Evolutionary conservation across 2,113 vertebrate species (phyloP).

Genomic region (Ammodytes dubius): DNA sequence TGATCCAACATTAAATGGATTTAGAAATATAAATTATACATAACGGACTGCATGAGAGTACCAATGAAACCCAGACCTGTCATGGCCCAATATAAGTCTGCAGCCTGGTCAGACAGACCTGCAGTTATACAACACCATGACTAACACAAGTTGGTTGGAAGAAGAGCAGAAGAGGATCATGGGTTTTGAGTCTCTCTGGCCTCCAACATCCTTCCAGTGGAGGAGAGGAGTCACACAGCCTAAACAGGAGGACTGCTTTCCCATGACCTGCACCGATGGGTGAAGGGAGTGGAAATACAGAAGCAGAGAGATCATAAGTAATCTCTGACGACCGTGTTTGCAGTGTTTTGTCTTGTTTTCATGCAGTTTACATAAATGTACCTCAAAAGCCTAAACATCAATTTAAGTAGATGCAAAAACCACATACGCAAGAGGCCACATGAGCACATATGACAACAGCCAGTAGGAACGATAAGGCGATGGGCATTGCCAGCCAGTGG

Average conservation of each 20-base stretch:
- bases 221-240: not conserved
- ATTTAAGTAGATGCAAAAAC: not conserved
- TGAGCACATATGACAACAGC: not conserved
- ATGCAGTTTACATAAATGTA: not conserved
- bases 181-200: not conserved
- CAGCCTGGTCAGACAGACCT: not conserved
- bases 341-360: not conserved
- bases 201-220: constrained; percentile 4
- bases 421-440: not conserved
- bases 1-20: not conserved
- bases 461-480: not conserved
- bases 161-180: not conserved
- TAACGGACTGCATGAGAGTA: not conserved
- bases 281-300: not conserved
- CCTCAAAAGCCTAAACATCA: not conserved
- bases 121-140: constrained; percentile 9
- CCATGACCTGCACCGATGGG: constrained; percentile 3
- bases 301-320: not conserved
- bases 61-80: not conserved
- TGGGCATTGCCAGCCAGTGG: not conserved
- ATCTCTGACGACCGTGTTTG: not conserved
- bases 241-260: constrained; percentile 15
- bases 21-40: not conserved
- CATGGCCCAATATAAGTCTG: not conserved
- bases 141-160: constrained; percentile 5